These are phyloP conservation scores for Syngnathus scovelli DNA, from an alignment of 2,113 vertebrate species.

Conservation along the genomic window DNA sequence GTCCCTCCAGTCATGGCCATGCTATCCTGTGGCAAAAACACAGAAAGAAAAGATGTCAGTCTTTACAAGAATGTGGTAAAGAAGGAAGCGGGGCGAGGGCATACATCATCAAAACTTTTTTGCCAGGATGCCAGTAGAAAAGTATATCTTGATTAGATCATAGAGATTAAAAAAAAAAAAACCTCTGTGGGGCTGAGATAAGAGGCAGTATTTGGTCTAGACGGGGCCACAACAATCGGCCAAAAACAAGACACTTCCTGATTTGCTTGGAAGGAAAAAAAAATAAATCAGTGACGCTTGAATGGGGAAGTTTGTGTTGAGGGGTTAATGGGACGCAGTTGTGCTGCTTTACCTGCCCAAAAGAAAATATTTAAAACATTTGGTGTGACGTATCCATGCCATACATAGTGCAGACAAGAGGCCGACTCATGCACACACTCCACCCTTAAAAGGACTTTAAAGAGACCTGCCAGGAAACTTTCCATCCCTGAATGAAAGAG, in stretches of 20 bases:
- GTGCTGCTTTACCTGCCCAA: background rate
- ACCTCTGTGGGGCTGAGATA: constrained; percentile 42
- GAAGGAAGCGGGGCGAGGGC: constrained; percentile 8
- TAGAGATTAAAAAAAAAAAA: constrained; percentile 32
- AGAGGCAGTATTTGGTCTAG: constrained; percentile 45
- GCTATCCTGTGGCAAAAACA: constrained; percentile 70
- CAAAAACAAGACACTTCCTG: constrained; percentile 49
- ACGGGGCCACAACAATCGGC: constrained; percentile 12
- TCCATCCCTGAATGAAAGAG: constrained; percentile 65
- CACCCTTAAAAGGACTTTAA: constrained; percentile 40
- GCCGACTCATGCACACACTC: constrained; percentile 34
- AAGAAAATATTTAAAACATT: background rate
- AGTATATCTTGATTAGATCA: constrained; percentile 37
- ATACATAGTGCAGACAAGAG: background rate
- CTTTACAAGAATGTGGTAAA: background rate
- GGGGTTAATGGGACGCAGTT: background rate
- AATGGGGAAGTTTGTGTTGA: background rate
- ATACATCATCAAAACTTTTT: constrained; percentile 18
- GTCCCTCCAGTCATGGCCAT: constrained; percentile 95
- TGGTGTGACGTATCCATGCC: constrained; percentile 8
- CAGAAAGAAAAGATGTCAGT: background rate
- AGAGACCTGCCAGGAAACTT: constrained; percentile 66
- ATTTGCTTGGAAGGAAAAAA: constrained; percentile 16
- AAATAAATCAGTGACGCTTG: constrained; percentile 8
- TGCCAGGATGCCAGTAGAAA: constrained; percentile 5